Percentiles rank a stretch among this genome's conserved stretches.
Evolutionary conservation across 2,888 invertebrate genomes (phyloP).

Genomic region (Dorcus hopei): DNA sequence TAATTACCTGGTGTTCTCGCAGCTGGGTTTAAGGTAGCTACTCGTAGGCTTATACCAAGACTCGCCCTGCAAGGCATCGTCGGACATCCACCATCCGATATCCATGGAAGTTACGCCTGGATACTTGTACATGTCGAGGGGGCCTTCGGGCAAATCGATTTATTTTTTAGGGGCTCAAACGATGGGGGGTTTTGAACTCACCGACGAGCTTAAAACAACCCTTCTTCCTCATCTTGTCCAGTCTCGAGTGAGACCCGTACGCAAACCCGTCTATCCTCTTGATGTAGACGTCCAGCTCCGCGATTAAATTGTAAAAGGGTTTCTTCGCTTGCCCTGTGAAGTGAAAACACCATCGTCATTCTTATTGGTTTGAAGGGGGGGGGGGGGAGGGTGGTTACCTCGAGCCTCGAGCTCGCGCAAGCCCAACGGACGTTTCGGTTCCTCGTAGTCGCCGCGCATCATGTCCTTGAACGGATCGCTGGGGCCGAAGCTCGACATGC

Average conservation of each 20-base stretch:
- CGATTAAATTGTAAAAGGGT: slow-evolving; percentile 13
- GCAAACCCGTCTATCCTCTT: slow-evolving; percentile 57
- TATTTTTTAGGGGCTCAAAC: neutral
- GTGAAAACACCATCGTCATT: neutral
- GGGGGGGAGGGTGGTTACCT: slow-evolving; percentile 25
- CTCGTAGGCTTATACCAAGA: slow-evolving; percentile 50
- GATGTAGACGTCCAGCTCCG: slow-evolving; percentile 52
- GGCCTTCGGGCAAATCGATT: slow-evolving; percentile 36
- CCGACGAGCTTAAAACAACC: slow-evolving; percentile 54
- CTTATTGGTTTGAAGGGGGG: too few species aligned
- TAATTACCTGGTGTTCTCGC: slow-evolving; percentile 44
- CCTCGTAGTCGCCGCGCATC: slow-evolving; percentile 50
- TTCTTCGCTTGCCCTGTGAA: slow-evolving; percentile 5
- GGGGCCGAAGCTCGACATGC: slow-evolving; percentile 52
- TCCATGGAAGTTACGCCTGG: slow-evolving; percentile 52
- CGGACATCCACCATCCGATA: slow-evolving; percentile 54
- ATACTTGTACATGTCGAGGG: slow-evolving; percentile 53
- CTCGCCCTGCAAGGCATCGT: slow-evolving; percentile 43
- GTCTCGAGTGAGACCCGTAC: slow-evolving; percentile 52
- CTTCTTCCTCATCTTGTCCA: slow-evolving; percentile 53
- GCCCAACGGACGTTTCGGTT: slow-evolving; percentile 48
- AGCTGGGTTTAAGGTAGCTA: slow-evolving; percentile 48
- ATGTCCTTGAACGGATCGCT: slow-evolving; percentile 53
- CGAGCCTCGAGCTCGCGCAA: slow-evolving; percentile 45
- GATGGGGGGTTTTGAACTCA: slow-evolving; percentile 1